phyloP scores from a whole-genome alignment of 2,797 vertebrate species.

The Scolopax rusticola region DNA sequence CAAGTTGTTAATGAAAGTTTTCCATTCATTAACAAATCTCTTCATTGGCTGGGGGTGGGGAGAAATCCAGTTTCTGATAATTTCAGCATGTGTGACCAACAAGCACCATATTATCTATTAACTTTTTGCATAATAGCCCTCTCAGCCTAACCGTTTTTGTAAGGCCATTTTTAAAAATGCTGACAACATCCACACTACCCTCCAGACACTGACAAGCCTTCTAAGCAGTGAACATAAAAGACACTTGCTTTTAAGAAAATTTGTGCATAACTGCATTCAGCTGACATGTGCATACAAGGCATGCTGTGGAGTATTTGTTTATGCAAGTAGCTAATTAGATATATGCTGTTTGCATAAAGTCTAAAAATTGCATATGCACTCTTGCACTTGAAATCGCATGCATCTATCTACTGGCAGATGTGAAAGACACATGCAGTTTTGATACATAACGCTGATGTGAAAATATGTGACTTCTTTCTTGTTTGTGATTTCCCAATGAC shows the following conservation, averaged over 20 bases:
- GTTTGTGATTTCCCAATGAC: not conserved
- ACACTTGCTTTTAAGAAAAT: constrained; percentile 36
- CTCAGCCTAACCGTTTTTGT: constrained; percentile 18
- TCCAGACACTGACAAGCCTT: constrained; percentile 15
- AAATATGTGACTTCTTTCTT: not conserved
- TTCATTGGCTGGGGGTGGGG: not conserved
- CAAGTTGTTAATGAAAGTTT: constrained; percentile 70
- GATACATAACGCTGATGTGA: not conserved
- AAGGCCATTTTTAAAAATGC: constrained; percentile 16
- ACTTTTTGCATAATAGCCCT: constrained; percentile 7
- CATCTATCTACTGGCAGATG: not conserved
- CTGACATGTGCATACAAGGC: not conserved
- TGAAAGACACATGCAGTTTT: not conserved
- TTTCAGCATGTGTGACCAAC: constrained; percentile 46
- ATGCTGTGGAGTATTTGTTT: constrained; percentile 32
- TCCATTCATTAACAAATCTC: constrained; percentile 70
- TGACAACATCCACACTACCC: not conserved
- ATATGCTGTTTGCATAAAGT: not conserved
- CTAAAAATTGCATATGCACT: constrained; percentile 15
- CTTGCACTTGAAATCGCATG: constrained; percentile 14
- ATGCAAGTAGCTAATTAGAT: constrained; percentile 19
- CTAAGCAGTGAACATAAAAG: not conserved
- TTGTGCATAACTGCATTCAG: not conserved
- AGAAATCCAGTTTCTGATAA: constrained; percentile 36
- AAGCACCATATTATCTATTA: constrained; percentile 46